Evolutionary conservation across 2,113 vertebrate genomes (phyloP).

Genomic region (Pipa parva): DNA sequence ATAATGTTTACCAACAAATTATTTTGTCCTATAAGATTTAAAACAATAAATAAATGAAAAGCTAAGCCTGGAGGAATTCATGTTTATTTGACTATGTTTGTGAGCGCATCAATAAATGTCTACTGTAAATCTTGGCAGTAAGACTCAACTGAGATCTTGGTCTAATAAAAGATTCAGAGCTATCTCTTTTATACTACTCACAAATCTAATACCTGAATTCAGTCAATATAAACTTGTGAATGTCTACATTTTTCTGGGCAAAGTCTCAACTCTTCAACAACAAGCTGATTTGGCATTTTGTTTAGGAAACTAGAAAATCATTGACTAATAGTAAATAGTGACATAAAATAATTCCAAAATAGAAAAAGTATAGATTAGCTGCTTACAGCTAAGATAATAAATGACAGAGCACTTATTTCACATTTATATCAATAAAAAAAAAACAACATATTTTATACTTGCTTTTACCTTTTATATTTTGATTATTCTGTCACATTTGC

Average conservation of each 20-base stretch:
- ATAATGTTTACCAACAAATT: slow-evolving; percentile 3
- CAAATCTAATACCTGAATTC: slow-evolving; percentile 21
- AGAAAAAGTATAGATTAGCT: slow-evolving; percentile 14
- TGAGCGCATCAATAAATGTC: slow-evolving; percentile 32
- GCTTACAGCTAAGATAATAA: slow-evolving; percentile 4
- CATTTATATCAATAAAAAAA: too few species aligned
- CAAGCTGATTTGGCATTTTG: slow-evolving; percentile 18
- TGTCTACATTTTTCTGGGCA: slow-evolving; percentile 24
- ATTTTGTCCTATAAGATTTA: slow-evolving; percentile 11
- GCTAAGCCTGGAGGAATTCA: slow-evolving; percentile 15
- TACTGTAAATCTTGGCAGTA: slow-evolving; percentile 28
- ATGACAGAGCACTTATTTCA: slow-evolving; percentile 9
- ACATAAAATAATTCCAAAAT: background rate
- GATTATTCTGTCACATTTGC: slow-evolving; percentile 7
- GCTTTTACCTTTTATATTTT: background rate
- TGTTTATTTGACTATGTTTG: slow-evolving; percentile 33
- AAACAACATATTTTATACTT: slow-evolving; percentile 1
- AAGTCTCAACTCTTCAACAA: slow-evolving; percentile 11
- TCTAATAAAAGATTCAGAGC: slow-evolving; percentile 29
- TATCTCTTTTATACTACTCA: slow-evolving; percentile 1
- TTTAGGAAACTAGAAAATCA: slow-evolving; percentile 19
- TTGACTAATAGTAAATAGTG: slow-evolving; percentile 16
- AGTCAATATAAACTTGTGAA: slow-evolving; percentile 28
- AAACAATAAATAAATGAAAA: slow-evolving; percentile 26
- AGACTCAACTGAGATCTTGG: slow-evolving; percentile 3